A percentile compares a stretch with the other conserved stretches of the same genome.
Conservation (phyloP, 2,113 vertebrate species). For the Rana temporaria region DNA sequence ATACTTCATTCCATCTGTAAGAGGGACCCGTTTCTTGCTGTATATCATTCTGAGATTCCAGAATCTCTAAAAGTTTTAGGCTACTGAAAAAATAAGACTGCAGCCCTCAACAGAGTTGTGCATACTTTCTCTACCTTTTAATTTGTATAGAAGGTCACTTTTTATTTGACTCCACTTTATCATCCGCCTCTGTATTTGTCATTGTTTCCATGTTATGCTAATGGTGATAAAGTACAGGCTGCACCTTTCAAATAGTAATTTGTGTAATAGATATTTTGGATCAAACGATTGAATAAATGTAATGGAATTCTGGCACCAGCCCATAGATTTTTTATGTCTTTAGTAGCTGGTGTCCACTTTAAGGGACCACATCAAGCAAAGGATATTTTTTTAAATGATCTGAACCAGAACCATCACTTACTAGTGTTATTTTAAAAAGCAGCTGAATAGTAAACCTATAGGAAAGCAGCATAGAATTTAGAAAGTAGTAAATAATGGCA, state of each 20-base stretch:
- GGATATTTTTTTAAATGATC: neutral
- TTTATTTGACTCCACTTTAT: constrained; percentile 47
- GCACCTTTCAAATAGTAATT: constrained; percentile 39
- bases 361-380: neutral
- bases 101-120: neutral
- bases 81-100: neutral
- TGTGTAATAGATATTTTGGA: constrained; percentile 41
- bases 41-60: too few species aligned
- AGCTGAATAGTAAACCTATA: neutral
- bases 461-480: neutral
- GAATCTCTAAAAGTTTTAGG: neutral
- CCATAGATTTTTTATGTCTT: constrained; percentile 4
- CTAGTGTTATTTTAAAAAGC: neutral
- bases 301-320: constrained; percentile 37
- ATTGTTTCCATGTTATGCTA: constrained; percentile 45
- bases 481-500: too few species aligned
- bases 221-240: constrained; percentile 39
- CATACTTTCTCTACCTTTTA: constrained; percentile 4
- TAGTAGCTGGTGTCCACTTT: neutral
- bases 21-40: too few species aligned
- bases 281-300: constrained; percentile 25
- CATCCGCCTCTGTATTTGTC: constrained; percentile 40
- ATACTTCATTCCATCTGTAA: too few species aligned
- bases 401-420: neutral
- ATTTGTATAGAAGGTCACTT: constrained; percentile 38